phyloP scores from a whole-genome alignment of 1,140 invertebrate species.

The Heliconius congener region DNA sequence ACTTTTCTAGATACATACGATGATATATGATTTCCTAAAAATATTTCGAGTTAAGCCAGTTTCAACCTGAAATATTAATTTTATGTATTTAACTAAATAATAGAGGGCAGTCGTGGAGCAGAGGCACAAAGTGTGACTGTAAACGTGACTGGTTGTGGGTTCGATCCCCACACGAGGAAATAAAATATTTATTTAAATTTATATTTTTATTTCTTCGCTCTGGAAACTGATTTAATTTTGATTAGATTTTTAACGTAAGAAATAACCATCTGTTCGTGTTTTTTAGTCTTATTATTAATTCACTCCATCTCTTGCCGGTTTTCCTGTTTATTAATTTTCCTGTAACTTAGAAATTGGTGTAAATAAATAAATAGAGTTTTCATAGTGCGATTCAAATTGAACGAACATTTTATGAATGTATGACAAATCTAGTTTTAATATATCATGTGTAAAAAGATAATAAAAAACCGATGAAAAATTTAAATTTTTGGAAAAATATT shows the following conservation, averaged over 20 bases:
- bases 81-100: no score
- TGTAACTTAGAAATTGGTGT: neutral
- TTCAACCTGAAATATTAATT: no score
- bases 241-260: neutral
- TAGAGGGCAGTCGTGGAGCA: no score
- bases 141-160: no score
- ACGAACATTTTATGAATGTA: neutral
- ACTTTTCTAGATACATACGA: no score
- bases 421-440: neutral
- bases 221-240: no score
- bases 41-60: no score
- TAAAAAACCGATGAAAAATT: neutral
- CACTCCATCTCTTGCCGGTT: neutral
- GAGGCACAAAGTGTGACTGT: no score
- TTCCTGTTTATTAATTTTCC: neutral
- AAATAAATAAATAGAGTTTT: neutral
- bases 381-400: neutral
- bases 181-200: no score
- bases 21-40: no score
- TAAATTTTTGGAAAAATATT: neutral
- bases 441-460: neutral
- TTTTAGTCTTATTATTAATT: neutral
- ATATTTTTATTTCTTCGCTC: no score
- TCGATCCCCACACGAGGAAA: no score
- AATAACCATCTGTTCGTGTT: neutral